phyloP scores from a whole-genome alignment of 2,113 vertebrate genomes.

The Podarcis cretensis region DNA sequence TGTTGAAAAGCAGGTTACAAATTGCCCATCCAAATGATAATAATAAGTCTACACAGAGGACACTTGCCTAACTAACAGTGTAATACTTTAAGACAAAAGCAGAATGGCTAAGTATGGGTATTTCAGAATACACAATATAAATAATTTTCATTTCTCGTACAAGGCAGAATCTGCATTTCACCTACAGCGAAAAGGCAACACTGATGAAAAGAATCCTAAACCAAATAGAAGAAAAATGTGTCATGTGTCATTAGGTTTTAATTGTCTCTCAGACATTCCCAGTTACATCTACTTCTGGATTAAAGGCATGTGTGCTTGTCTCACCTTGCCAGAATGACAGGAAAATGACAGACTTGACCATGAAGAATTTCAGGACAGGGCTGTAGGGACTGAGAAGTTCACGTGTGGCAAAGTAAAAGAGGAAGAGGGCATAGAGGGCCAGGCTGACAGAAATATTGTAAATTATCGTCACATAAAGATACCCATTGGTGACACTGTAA shows the following conservation, averaged over 20 bases:
- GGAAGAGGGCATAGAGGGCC: conserved; percentile 93
- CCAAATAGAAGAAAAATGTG: too few relatives aligned
- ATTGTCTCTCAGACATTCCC: neutral
- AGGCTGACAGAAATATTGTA: conserved; percentile 97
- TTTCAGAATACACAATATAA: neutral
- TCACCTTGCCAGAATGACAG: conserved; percentile 97
- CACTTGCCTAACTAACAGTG: neutral
- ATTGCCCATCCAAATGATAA: neutral
- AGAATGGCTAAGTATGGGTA: neutral
- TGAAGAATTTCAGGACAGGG: conserved; percentile 97
- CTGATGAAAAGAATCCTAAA: too few relatives aligned
- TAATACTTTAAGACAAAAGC: too few relatives aligned
- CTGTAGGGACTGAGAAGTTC: conserved; percentile 93
- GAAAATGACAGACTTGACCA: conserved; percentile 98
- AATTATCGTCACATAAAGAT: conserved; percentile 95
- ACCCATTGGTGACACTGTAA: conserved; percentile 89
- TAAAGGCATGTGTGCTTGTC: conserved; percentile 23
- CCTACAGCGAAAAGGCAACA: too few relatives aligned
- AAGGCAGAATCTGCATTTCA: too few relatives aligned
- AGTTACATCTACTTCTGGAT: neutral
- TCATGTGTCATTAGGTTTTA: neutral
- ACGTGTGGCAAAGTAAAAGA: conserved; percentile 93
- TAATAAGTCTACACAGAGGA: too few relatives aligned
- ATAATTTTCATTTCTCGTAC: too few relatives aligned
- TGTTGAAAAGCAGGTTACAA: neutral